Evolutionary conservation across 2,113 vertebrate genomes (phyloP), one percentile per base, ranked within the genome.

Genomic region (Dipodomys ordii): DNA sequence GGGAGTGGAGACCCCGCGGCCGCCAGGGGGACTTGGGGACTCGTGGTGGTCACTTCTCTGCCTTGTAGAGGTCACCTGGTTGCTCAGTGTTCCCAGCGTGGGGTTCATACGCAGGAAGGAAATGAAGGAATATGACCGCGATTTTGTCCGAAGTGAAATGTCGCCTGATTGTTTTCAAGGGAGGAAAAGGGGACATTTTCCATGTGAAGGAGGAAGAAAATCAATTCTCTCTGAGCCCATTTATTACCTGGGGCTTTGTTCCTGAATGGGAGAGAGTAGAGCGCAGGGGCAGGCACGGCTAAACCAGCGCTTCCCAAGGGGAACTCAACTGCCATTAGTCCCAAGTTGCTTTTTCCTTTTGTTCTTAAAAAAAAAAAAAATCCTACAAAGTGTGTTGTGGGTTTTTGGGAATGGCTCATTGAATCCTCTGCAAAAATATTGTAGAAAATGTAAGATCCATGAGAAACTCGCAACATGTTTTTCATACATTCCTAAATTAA

Each of bases 21-120:
- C 30, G 39, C 19, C 3, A 44, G 1, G 7, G 62, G 19, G 62
- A 16, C 62, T 16, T 19, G 62, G 62, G 62, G 1, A 39, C 49
- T 49, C 12, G 49, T 49, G 49, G 12, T 11, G 49, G 49, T 49
- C 49, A 49, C 12, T 49, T 49, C 49, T 49, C 49, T 49, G 10
- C 49, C 49, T 97, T 74, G 71, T 77, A 76, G 90, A 93, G 96
- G 95, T 97, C 97, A 95, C 62, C 92, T 74, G 76, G 90, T 89
- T 81, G 91, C 90, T 49, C 49, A 49, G 49, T 49, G 8, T 49
- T 49, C 92, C 87, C 92, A 76, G 92, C 49, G 49, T 11, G 8
- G 49, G 49, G 49, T 49, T 49, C 49, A 94, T 80, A 96, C 88
- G 85, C 96, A 18, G 67, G 53, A 88, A 92, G 80, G 91, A 92